phyloP scores from a whole-genome alignment of 2,113 vertebrate genomes.

The Hippopotamus amphibius region DNA sequence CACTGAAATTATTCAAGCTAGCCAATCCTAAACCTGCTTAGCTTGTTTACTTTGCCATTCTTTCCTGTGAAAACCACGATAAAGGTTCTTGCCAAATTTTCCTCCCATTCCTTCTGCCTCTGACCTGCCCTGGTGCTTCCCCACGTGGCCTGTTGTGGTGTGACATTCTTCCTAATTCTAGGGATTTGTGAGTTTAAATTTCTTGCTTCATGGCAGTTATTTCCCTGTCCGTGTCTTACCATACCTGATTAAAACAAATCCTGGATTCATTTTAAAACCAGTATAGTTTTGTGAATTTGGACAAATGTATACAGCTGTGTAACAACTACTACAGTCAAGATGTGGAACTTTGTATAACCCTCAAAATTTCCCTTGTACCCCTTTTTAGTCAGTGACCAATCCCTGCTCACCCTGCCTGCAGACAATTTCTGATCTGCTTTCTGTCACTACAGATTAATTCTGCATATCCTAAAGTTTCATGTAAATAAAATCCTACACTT shows the following conservation, averaged over 20 bases:
- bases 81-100: not conserved
- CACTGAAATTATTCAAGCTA: not conserved
- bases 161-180: not conserved
- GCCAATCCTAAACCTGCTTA: not conserved
- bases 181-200: not conserved
- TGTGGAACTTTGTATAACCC: not conserved
- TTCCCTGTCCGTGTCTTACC: not conserved
- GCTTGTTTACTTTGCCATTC: not conserved
- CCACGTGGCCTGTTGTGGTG: not conserved
- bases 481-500: not conserved
- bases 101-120: not conserved
- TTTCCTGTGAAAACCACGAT: not conserved
- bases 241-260: constrained; percentile 23
- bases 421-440: not conserved
- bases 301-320: not conserved
- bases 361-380: not conserved
- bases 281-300: not conserved
- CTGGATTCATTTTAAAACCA: not conserved
- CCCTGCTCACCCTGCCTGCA: not conserved
- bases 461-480: constrained; percentile 29
- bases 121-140: not conserved
- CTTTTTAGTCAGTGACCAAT: not conserved
- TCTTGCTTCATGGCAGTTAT: not conserved
- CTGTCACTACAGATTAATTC: constrained; percentile 35
- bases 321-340: not conserved